Percentiles rank a stretch among this genome's conserved stretches.
Conservation (phyloP, 2,113 vertebrate species). For the Sprattus sprattus region DNA sequence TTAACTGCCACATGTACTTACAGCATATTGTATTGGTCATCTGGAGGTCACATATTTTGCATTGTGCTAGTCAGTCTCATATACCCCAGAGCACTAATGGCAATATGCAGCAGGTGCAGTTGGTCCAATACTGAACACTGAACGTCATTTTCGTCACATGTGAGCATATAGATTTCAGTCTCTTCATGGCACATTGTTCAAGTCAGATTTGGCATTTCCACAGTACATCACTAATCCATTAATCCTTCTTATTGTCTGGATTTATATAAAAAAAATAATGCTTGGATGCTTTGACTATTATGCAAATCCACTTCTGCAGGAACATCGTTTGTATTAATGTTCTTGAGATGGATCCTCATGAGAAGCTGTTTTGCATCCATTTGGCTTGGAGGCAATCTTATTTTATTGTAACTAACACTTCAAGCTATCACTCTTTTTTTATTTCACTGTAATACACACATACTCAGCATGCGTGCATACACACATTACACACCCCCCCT, state of each 20-base stretch:
- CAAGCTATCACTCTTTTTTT: not conserved
- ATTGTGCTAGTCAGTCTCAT: too few relatives aligned
- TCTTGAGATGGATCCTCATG: not conserved
- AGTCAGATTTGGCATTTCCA: not conserved
- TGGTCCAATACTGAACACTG: not conserved
- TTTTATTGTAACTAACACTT: not conserved
- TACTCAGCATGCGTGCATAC: not conserved
- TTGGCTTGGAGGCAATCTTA: not conserved
- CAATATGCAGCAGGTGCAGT: not conserved
- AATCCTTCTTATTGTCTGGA: not conserved
- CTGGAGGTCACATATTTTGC: too few relatives aligned
- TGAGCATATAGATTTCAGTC: not conserved
- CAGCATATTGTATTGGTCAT: too few relatives aligned
- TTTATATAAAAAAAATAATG: not conserved
- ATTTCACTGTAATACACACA: not conserved
- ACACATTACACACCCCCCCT: not conserved
- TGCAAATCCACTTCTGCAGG: not conserved
- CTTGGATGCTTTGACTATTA: not conserved
- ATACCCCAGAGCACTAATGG: not conserved
- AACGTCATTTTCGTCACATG: not conserved
- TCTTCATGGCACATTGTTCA: not conserved
- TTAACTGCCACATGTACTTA: too few relatives aligned
- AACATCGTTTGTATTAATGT: not conserved
- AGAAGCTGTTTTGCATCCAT: not conserved
- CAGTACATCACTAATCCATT: not conserved